phyloP scores from a whole-genome alignment of 2,888 invertebrate species.

The Drosophila rellima region DNA sequence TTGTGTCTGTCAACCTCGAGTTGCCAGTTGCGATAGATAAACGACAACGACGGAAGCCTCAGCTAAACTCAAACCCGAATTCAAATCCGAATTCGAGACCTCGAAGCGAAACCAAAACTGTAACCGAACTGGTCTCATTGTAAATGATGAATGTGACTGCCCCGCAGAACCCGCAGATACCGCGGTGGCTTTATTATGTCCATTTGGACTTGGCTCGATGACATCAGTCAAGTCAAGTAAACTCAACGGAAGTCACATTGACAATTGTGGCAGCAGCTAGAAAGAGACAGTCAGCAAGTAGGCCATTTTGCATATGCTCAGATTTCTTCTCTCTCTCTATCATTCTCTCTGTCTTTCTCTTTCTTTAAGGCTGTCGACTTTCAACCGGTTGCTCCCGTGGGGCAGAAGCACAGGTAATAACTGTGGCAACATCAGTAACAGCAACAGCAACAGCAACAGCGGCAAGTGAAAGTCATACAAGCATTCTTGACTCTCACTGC shows the following conservation, averaged over 20 bases:
- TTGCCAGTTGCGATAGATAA: conserved; percentile 38
- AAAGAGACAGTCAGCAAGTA: conserved; percentile 58
- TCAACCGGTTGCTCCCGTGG: conserved; percentile 72
- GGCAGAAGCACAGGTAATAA: conserved; percentile 14
- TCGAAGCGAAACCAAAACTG: conserved; percentile 25
- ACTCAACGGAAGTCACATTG: conserved; percentile 20
- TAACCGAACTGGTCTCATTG: conserved; percentile 20
- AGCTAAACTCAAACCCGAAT: background rate
- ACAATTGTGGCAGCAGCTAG: conserved; percentile 21
- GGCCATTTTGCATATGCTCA: conserved; percentile 69
- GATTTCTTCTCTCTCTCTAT: background rate
- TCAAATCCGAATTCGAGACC: background rate
- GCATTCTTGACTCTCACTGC: conserved; percentile 38
- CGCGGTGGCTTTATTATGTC: conserved; percentile 32
- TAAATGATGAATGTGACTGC: background rate
- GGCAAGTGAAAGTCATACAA: conserved; percentile 67
- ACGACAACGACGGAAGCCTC: conserved; percentile 12
- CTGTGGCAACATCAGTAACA: conserved; percentile 14
- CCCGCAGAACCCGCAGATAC: background rate
- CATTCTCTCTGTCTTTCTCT: background rate
- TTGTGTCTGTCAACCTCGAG: conserved; percentile 57
- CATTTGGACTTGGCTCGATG: conserved; percentile 44
- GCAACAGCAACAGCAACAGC: background rate
- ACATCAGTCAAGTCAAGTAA: conserved; percentile 46
- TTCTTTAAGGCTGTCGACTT: conserved; percentile 43